These are phyloP conservation scores for Leptopilina myrica DNA, from an alignment of 2,888 invertebrate genomes.

Conservation along the genomic window DNA sequence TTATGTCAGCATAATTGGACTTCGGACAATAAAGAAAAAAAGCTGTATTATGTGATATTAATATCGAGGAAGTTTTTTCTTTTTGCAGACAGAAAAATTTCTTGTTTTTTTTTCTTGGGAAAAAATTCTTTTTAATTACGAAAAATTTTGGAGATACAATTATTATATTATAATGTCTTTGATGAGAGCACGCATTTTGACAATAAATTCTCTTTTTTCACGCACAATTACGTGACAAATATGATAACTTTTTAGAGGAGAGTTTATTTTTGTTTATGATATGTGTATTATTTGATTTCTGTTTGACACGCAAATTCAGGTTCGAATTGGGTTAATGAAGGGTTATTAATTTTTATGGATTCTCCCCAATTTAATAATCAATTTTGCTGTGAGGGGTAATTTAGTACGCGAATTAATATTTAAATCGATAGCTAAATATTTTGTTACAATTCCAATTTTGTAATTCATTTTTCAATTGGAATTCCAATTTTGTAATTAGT, in stretches of 20 bases:
- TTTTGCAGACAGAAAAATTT: too few relatives aligned
- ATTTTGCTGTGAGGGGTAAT: background rate
- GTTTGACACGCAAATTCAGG: background rate
- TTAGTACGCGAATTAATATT: background rate
- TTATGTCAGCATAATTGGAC: background rate
- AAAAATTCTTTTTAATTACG: background rate
- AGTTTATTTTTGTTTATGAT: background rate
- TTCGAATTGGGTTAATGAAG: slow-evolving; percentile 25
- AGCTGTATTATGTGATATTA: background rate
- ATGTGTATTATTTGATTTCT: slow-evolving; percentile 4
- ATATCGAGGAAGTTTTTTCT: too few relatives aligned
- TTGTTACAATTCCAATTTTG: too few relatives aligned
- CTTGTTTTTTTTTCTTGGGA: too few relatives aligned
- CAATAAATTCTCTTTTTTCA: slow-evolving; percentile 16
- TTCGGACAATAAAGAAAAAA: background rate
- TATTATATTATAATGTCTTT: background rate
- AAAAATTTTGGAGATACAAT: background rate
- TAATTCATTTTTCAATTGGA: too few relatives aligned
- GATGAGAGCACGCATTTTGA: background rate
- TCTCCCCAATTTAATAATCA: background rate
- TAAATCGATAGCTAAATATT: too few relatives aligned
- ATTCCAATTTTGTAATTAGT: too few relatives aligned
- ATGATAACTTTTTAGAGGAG: background rate
- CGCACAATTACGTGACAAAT: slow-evolving; percentile 13
- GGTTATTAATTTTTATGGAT: background rate